phyloP scores from a whole-genome alignment of 2,888 invertebrate genomes.

The Alentia gelatinosa region DNA sequence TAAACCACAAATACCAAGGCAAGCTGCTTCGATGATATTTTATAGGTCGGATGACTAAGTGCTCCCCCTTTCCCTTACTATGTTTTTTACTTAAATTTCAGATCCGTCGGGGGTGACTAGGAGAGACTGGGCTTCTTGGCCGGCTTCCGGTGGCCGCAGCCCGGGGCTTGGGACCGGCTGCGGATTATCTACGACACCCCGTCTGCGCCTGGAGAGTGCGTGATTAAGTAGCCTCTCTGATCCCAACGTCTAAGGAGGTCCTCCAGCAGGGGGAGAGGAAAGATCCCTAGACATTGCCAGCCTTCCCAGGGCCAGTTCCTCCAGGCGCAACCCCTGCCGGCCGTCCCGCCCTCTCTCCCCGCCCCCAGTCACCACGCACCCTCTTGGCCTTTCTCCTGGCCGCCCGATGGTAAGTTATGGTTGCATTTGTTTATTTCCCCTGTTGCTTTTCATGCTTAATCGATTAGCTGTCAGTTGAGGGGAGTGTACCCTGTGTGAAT shows the following conservation, averaged over 20 bases:
- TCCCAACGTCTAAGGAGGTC: not conserved
- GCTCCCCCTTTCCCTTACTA: not conserved
- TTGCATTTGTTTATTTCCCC: constrained; percentile 17
- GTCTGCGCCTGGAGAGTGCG: not conserved
- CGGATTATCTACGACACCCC: constrained; percentile 7
- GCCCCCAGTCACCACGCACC: not conserved
- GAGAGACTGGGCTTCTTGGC: no score
- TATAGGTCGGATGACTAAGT: not conserved
- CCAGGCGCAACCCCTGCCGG: not conserved
- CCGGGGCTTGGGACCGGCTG: not conserved
- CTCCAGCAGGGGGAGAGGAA: not conserved
- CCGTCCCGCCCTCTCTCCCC: not conserved
- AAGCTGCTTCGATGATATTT: not conserved
- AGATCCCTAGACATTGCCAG: not conserved
- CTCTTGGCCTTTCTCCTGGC: not conserved
- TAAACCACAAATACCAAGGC: no score
- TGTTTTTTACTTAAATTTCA: not conserved
- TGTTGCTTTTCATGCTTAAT: not conserved
- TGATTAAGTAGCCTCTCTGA: not conserved
- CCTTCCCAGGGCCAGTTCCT: not conserved
- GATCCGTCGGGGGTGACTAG: not conserved
- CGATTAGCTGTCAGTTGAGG: not conserved
- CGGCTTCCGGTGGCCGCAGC: no score
- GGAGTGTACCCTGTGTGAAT: not conserved
- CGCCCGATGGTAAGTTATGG: not conserved